These are phyloP conservation scores for Hylia prasina DNA, from an alignment of 2,113 vertebrate genomes.

Conservation along the genomic window DNA sequence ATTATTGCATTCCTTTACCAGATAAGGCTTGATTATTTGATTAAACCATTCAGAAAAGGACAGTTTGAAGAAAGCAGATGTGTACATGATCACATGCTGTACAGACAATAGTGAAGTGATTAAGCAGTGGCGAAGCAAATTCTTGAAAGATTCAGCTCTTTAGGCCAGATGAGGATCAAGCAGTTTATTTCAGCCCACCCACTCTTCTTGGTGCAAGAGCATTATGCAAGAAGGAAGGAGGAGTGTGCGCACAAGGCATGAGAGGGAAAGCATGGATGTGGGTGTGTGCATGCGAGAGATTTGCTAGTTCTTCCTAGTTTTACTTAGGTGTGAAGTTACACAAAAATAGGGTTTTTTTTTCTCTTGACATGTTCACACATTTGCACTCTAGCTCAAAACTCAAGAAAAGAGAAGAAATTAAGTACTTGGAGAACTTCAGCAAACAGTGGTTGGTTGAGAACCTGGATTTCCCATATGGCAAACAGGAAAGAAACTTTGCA, in stretches of 20 bases:
- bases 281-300: background rate
- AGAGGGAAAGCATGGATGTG: background rate
- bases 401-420: background rate
- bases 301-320: conserved; percentile 7
- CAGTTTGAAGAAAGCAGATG: background rate
- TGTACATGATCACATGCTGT: background rate
- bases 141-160: background rate
- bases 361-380: background rate
- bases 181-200: background rate
- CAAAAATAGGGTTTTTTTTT: background rate
- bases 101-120: background rate
- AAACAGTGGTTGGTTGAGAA: background rate
- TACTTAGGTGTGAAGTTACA: conserved; percentile 17
- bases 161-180: background rate
- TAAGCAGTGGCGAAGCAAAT: background rate
- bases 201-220: background rate
- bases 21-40: background rate
- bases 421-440: background rate
- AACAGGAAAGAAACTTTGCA: background rate
- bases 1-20: background rate
- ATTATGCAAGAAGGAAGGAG: conserved; percentile 24
- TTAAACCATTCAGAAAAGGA: background rate
- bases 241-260: background rate
- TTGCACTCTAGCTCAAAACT: background rate
- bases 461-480: background rate